Evolutionary conservation across 2,113 vertebrate species (phyloP).

Genomic region (Sphaerodactylus townsendi): DNA sequence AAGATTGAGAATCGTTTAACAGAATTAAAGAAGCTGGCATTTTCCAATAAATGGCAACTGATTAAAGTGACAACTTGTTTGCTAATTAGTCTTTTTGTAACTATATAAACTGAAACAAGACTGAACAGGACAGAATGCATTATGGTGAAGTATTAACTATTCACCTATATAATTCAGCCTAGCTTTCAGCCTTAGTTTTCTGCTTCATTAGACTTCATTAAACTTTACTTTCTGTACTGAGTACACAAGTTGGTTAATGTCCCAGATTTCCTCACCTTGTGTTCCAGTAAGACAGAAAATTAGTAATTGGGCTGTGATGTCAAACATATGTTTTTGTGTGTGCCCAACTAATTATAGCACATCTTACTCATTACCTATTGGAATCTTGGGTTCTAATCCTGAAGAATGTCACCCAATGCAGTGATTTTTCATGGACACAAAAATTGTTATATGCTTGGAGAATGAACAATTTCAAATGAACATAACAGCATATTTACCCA

Average conservation of each 20-base stretch:
- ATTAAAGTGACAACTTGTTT: not conserved
- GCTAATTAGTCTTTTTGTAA: conserved; percentile 51
- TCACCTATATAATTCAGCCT: conserved; percentile 35
- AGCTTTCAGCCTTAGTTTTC: conserved; percentile 48
- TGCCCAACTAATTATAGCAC: not conserved
- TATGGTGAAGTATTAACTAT: conserved; percentile 56
- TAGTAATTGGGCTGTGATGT: not conserved
- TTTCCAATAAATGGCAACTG: conserved; percentile 6
- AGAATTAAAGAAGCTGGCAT: not conserved
- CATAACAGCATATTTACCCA: not conserved
- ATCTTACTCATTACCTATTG: not conserved
- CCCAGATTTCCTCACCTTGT: conserved; percentile 11
- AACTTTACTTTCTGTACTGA: conserved; percentile 37
- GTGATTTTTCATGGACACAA: not conserved
- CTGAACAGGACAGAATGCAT: conserved; percentile 44
- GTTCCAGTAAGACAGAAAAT: conserved; percentile 28
- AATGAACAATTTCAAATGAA: not conserved
- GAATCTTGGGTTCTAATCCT: not conserved
- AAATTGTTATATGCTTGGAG: not conserved
- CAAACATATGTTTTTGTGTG: not conserved
- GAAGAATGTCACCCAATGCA: not conserved
- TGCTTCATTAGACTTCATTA: conserved; percentile 54
- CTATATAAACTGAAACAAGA: conserved; percentile 56
- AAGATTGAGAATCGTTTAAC: no score
- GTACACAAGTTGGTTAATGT: conserved; percentile 33